A percentile compares a stretch with the other conserved stretches of the same genome.
Evolutionary conservation across 2,888 invertebrate genomes (phyloP).

Genomic region (Eristalis pertinax): DNA sequence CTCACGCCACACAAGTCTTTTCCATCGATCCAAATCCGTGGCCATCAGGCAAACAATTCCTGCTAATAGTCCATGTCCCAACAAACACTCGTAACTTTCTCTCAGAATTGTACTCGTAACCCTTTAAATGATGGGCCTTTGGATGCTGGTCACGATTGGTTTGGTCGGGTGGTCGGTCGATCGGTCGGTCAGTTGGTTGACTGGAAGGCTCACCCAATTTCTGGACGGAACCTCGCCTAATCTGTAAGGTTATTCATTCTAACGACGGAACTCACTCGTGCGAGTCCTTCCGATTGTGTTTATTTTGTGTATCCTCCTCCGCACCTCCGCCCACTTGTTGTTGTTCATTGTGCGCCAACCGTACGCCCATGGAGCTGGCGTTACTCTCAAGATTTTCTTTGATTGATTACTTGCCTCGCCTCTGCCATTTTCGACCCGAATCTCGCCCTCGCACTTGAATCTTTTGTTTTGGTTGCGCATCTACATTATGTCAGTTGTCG

Average conservation of each 20-base stretch:
- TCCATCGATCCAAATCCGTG: background rate
- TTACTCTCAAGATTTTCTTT: conserved; percentile 21
- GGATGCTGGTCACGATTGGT: conserved; percentile 17
- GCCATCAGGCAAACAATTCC: background rate
- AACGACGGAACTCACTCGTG: conserved; percentile 25
- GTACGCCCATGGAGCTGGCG: background rate
- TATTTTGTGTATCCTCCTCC: background rate
- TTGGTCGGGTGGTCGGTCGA: background rate
- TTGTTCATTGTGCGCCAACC: background rate
- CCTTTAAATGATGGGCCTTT: background rate
- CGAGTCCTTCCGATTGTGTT: conserved; percentile 13
- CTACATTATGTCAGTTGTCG: background rate
- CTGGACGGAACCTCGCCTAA: background rate
- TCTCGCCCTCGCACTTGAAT: background rate
- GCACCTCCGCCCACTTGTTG: background rate
- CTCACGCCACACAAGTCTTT: background rate
- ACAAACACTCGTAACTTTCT: background rate
- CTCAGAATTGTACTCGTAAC: background rate
- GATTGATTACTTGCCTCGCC: conserved; percentile 47
- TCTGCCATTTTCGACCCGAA: conserved; percentile 16
- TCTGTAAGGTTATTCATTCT: conserved; percentile 33
- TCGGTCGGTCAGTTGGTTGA: background rate
- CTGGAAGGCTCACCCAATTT: background rate
- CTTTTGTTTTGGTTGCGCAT: background rate
- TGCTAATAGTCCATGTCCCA: background rate